Evolutionary conservation across 2,797 vertebrate genomes (phyloP), one percentile per base, ranked within the genome.

Genomic region (Enteromius fasciolatus): DNA sequence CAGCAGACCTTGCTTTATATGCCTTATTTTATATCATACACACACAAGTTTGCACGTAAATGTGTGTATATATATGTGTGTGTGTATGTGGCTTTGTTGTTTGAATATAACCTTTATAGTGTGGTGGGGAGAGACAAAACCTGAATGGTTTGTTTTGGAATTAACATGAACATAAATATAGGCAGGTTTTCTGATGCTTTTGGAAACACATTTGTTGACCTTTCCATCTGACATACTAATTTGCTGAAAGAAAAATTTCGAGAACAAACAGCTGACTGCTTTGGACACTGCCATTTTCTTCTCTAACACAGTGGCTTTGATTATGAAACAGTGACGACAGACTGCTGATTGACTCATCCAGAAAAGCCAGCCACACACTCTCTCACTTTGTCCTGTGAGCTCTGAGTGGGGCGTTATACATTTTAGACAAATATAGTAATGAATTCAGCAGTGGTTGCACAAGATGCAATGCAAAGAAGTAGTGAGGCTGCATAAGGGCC

Each of bases 301-400:
- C 33, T 41, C 41, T 63, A 70, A 74, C 84, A 82, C 57, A 83
- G 23, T 59, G 57, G 12, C 78, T 85, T 76, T 83, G 41, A 68
- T 82, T 76, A 85, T 85, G 83, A 80, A 33, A 41, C 64, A 73
- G 78, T 82, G 78, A 85, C n/a, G 61, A 85, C 83, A 86, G 83
- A 46, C 59, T 68, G 80, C 63, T 57, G 78, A 67, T 73, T 86
- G 85, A 88, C 74, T 86, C 80, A 76, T 84, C 61, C 61, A 83
- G 59, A 14, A 75, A 64, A 46, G 28, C 10, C 52, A 46, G 54
- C 8, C 23, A 23, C 72, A 52, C 59, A 82, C 64, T 44, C 54
- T 41, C 61, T 74, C 79, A 54, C 28, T 50, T n/a, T 81, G 28
- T 14, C 64, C 44, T 54, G n/a, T 25, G 31, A 73, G 52, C 31